Percentiles rank a stretch among this genome's conserved stretches.
phyloP scores from a whole-genome alignment of 1,140 invertebrate genomes.

The Orchesella cincta region DNA sequence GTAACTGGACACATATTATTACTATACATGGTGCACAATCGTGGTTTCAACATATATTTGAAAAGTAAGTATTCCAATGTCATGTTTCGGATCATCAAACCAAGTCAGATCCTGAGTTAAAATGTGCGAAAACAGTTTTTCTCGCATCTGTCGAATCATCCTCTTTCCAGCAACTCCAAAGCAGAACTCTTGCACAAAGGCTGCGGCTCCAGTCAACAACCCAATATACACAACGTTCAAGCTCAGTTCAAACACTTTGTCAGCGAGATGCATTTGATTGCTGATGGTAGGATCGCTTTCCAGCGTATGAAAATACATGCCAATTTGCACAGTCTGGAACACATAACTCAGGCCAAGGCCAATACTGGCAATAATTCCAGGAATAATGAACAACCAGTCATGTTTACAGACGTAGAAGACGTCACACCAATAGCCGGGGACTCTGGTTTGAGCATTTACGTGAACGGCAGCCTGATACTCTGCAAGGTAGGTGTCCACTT shows the following conservation, averaged over 20 bases:
- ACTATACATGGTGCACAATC: not conserved
- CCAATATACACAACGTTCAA: constrained; percentile 68
- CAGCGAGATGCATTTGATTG: not conserved
- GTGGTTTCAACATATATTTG: not conserved
- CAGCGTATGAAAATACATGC: not conserved
- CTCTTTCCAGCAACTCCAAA: constrained; percentile 66
- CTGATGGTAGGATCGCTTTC: not conserved
- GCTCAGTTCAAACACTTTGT: too few relatives aligned
- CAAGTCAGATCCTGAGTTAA: constrained; percentile 77
- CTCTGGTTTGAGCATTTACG: not conserved
- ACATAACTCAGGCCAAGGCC: not conserved
- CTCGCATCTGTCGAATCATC: constrained; percentile 57
- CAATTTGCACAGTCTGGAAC: not conserved
- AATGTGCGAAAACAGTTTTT: constrained; percentile 70
- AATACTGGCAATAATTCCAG: not conserved
- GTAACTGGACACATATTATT: too few relatives aligned
- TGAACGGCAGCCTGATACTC: not conserved
- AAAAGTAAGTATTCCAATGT: constrained; percentile 69
- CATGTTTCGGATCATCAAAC: constrained; percentile 75
- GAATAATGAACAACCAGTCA: not conserved
- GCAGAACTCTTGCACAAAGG: constrained; percentile 63
- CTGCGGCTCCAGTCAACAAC: constrained; percentile 65
- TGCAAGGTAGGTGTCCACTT: not conserved
- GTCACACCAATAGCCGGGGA: not conserved
- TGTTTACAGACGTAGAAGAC: not conserved